A percentile compares a stretch with the other conserved stretches of the same genome.
Conservation (phyloP, 1,140 invertebrate genomes). For the Helicoverpa zea region DNA sequence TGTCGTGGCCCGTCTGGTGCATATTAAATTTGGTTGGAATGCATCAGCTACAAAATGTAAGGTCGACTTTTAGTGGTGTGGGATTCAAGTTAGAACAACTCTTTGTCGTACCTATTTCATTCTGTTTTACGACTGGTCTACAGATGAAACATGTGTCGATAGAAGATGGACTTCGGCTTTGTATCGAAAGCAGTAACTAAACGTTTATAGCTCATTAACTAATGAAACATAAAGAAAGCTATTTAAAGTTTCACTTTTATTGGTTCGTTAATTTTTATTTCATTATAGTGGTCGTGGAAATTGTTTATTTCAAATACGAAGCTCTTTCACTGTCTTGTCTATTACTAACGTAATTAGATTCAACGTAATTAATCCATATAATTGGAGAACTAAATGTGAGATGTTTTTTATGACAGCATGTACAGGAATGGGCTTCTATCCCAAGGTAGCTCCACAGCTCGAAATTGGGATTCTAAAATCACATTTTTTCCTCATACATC, state of each 20-base stretch:
- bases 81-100: slow-evolving; percentile 34
- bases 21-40: slow-evolving; percentile 45
- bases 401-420: too few species aligned
- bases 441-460: too few species aligned
- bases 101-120: slow-evolving; percentile 37
- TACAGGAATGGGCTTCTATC: too few species aligned
- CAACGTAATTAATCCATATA: slow-evolving; percentile 6
- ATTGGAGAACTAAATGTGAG: background rate
- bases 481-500: too few species aligned
- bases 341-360: slow-evolving; percentile 13
- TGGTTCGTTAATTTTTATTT: slow-evolving; percentile 48
- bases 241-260: slow-evolving; percentile 56
- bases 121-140: slow-evolving; percentile 44
- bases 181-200: slow-evolving; percentile 46
- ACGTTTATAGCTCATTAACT: slow-evolving; percentile 62
- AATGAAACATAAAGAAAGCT: slow-evolving; percentile 48
- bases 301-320: slow-evolving; percentile 34
- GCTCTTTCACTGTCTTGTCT: slow-evolving; percentile 1
- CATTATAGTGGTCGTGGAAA: slow-evolving; percentile 21
- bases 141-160: slow-evolving; percentile 18
- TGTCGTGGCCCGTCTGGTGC: slow-evolving; percentile 31
- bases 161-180: slow-evolving; percentile 43
- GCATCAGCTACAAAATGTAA: slow-evolving; percentile 47
- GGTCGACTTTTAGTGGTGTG: slow-evolving; percentile 49
- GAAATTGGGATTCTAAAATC: too few species aligned